These are phyloP conservation scores for Spialia ferax DNA, from an alignment of 2,888 invertebrate genomes.

Conservation along the genomic window DNA sequence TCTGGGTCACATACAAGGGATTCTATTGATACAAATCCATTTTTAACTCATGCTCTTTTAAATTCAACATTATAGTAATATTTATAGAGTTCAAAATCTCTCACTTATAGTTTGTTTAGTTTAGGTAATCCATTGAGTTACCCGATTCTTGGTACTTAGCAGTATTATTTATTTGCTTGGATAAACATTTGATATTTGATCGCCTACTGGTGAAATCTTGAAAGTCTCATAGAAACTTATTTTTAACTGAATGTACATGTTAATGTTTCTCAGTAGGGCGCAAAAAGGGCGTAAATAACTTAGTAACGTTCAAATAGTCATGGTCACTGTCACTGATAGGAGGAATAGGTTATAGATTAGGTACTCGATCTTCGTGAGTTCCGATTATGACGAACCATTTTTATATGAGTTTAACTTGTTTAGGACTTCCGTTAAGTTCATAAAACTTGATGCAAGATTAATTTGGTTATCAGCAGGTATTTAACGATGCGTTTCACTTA, in stretches of 20 bases:
- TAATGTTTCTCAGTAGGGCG: slow-evolving; percentile 13
- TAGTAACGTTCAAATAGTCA: no score
- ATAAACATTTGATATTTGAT: slow-evolving; percentile 54
- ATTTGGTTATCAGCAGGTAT: background rate
- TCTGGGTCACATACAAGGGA: slow-evolving; percentile 73
- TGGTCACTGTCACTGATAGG: no score
- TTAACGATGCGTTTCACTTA: background rate
- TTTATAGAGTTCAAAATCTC: slow-evolving; percentile 33
- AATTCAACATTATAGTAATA: slow-evolving; percentile 23
- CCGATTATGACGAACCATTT: background rate
- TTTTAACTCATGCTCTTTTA: slow-evolving; percentile 20
- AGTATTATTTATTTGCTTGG: slow-evolving; percentile 55
- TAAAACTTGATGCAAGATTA: background rate
- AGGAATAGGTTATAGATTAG: no score
- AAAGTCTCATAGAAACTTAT: slow-evolving; percentile 30
- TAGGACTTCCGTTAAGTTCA: background rate
- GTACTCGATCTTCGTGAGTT: no score
- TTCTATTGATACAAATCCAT: slow-evolving; percentile 63
- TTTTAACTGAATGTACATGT: slow-evolving; percentile 19
- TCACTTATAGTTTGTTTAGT: slow-evolving; percentile 53
- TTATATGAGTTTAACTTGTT: no score
- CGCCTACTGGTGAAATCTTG: slow-evolving; percentile 33
- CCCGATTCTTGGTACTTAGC: slow-evolving; percentile 52
- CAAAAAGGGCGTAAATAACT: slow-evolving; percentile 7
- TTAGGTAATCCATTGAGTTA: slow-evolving; percentile 56